These are phyloP conservation scores for Formica exsecta DNA, from an alignment of 1,140 invertebrate genomes.

Conservation along the genomic window DNA sequence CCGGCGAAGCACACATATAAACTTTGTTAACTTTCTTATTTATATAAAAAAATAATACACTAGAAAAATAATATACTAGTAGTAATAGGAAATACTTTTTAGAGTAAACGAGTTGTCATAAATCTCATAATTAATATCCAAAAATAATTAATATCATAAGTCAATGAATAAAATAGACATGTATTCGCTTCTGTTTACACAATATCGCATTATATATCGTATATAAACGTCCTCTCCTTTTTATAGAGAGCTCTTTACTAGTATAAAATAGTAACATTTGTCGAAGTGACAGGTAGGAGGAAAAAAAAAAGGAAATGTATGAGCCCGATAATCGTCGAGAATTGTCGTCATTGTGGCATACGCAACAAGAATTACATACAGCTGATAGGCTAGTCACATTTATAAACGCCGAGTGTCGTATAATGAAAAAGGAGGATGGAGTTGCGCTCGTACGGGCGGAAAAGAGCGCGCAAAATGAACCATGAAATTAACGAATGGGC, in stretches of 20 bases:
- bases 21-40: slow-evolving; percentile 2
- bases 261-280: slow-evolving; percentile 30
- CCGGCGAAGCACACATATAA: not conserved
- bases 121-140: not conserved
- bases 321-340: slow-evolving; percentile 67
- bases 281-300: not conserved
- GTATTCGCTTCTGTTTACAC: not conserved
- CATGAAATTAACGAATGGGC: slow-evolving; percentile 80
- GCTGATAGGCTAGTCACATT: slow-evolving; percentile 67
- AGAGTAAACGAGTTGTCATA: not conserved
- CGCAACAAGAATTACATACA: slow-evolving; percentile 64
- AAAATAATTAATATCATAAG: slow-evolving; percentile 1
- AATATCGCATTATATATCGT: not conserved
- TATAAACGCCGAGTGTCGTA: slow-evolving; percentile 66
- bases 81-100: not conserved
- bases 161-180: not conserved
- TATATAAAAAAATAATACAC: not conserved
- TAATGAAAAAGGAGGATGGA: slow-evolving; percentile 71
- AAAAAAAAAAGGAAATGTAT: slow-evolving; percentile 23
- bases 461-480: slow-evolving; percentile 76
- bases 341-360: slow-evolving; percentile 65
- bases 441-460: slow-evolving; percentile 21
- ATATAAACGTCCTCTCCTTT: not conserved
- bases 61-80: not conserved
- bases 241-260: not conserved